These are phyloP conservation scores for Gopherus evgoodei DNA, from an alignment of 2,113 vertebrate species.

Conservation along the genomic window DNA sequence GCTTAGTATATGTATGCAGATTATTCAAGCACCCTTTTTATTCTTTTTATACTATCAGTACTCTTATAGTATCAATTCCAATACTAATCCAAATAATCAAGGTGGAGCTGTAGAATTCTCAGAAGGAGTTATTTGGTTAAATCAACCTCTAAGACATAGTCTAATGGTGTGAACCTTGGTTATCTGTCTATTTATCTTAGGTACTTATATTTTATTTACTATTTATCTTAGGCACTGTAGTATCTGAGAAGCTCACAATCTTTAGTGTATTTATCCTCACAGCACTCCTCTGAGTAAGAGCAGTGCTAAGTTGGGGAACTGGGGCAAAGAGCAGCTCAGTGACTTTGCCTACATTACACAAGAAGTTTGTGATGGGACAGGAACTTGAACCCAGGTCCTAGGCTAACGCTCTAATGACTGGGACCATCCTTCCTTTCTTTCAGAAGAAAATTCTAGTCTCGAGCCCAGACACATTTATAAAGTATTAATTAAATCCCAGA, in stretches of 20 bases:
- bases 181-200: background rate
- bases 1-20: background rate
- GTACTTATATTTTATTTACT: background rate
- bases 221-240: background rate
- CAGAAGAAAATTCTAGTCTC: background rate
- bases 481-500: background rate
- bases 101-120: background rate
- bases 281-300: background rate
- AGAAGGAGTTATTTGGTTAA: background rate
- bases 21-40: too few species aligned
- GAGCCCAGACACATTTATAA: background rate
- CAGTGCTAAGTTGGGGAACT: fast-evolving
- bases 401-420: background rate
- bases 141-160: background rate
- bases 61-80: background rate
- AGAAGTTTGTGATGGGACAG: background rate
- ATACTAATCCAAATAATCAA: background rate
- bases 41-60: too few species aligned
- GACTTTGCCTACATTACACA: background rate
- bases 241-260: background rate
- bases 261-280: background rate
- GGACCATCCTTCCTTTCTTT: background rate
- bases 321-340: background rate
- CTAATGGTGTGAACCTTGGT: background rate
- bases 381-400: background rate